phyloP scores from a whole-genome alignment of 1,140 invertebrate species.

The Agrypnia vestita region DNA sequence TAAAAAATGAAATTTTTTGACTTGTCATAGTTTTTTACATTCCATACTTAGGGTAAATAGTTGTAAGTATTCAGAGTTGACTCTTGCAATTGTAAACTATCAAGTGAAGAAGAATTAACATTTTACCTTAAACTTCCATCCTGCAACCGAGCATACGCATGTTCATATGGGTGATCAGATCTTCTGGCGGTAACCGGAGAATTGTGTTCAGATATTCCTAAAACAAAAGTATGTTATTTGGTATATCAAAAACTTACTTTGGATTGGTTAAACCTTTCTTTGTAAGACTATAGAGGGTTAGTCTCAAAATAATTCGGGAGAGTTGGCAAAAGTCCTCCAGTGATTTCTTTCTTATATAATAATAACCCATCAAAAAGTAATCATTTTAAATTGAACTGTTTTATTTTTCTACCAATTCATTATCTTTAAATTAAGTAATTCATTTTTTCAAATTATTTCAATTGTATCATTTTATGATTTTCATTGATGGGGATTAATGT shows the following conservation, averaged over 20 bases:
- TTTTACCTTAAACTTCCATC: slow-evolving; percentile 66
- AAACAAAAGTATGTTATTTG: slow-evolving; percentile 25
- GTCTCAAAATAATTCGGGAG: too few species aligned
- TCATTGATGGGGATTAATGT: too few species aligned
- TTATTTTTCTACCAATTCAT: neutral
- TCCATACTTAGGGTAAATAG: too few species aligned
- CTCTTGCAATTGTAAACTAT: neutral
- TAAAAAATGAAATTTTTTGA: too few species aligned
- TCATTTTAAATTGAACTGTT: neutral
- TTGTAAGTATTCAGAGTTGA: too few species aligned
- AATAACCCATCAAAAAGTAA: neutral
- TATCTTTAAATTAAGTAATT: neutral
- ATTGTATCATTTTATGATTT: too few species aligned
- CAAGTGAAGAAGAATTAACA: neutral
- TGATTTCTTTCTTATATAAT: too few species aligned
- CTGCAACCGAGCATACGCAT: slow-evolving; percentile 70
- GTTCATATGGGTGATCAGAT: slow-evolving; percentile 70
- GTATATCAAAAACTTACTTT: neutral
- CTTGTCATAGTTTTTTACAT: too few species aligned
- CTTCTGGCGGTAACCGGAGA: slow-evolving; percentile 63
- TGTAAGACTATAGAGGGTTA: too few species aligned
- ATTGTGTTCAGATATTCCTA: slow-evolving; percentile 58
- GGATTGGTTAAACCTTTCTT: neutral
- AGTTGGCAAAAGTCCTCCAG: too few species aligned
- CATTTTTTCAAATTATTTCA: too few species aligned